Evolutionary conservation across 2,797 vertebrate genomes (phyloP).

Genomic region (Halcyon badia): DNA sequence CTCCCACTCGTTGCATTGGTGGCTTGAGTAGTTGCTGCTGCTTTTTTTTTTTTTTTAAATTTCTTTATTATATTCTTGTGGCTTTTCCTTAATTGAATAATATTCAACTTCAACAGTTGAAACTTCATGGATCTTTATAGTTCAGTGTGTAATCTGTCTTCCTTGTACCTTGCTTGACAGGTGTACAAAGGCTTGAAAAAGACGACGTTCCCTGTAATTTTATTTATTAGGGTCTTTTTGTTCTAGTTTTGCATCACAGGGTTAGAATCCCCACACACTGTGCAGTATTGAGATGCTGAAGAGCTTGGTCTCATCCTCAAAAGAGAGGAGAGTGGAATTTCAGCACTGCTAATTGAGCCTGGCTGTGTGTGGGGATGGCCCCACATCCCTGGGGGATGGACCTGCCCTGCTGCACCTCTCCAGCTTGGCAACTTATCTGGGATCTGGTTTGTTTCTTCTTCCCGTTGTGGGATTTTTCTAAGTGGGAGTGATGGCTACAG

Average conservation of each 20-base stretch:
- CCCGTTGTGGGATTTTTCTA: background rate
- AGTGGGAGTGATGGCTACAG: background rate
- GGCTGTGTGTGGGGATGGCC: rapidly evolving
- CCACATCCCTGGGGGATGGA: background rate
- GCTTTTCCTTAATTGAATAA: background rate
- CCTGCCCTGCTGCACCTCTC: background rate
- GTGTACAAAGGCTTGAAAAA: background rate
- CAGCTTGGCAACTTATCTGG: background rate
- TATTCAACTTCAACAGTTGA: background rate
- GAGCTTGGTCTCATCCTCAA: background rate
- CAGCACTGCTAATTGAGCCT: background rate
- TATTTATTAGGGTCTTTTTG: background rate
- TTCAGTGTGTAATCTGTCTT: background rate
- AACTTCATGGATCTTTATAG: background rate
- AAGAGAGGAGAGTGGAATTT: background rate
- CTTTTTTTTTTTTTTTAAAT: background rate
- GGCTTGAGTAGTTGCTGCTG: background rate
- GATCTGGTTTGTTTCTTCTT: background rate
- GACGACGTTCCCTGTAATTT: background rate
- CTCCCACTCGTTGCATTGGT: background rate
- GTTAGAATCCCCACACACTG: background rate
- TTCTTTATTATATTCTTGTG: background rate
- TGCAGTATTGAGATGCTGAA: background rate
- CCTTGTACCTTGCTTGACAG: background rate
- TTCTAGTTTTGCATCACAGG: background rate